Percentiles rank a stretch among this genome's conserved stretches.
Evolutionary conservation across 2,888 invertebrate genomes (phyloP).

Genomic region (Petrolisthes manimaculis): DNA sequence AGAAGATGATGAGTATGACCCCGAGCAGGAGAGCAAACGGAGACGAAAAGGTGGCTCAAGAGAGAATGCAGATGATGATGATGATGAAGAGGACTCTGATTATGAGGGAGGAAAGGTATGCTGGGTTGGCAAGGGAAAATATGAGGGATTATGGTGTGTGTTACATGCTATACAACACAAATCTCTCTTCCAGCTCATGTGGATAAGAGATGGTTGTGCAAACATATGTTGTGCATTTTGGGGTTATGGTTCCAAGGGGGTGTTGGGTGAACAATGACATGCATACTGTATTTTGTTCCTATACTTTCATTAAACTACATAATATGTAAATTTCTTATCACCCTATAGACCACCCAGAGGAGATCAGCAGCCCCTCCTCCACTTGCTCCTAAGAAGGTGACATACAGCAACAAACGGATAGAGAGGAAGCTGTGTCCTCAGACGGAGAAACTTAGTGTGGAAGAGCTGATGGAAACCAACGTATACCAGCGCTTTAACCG

Average conservation of each 20-base stretch:
- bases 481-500: constrained; percentile 94
- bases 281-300: background rate
- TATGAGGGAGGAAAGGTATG: constrained; percentile 15
- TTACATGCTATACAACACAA: background rate
- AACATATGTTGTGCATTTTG: background rate
- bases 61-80: constrained; percentile 68
- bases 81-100: constrained; percentile 67
- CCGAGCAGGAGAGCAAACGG: constrained; percentile 63
- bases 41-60: constrained; percentile 56
- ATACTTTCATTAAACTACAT: too few species aligned
- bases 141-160: background rate
- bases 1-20: constrained; percentile 67
- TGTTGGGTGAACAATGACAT: background rate
- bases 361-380: constrained; percentile 30
- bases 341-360: background rate
- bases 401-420: constrained; percentile 77
- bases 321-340: background rate
- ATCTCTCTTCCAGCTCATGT: background rate
- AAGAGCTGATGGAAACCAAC: constrained; percentile 90
- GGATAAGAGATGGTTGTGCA: background rate
- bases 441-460: constrained; percentile 86
- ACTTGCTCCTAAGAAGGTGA: constrained; percentile 72
- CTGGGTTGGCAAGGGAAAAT: too few species aligned
- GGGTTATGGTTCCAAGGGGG: background rate
- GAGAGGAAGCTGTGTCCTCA: constrained; percentile 83